phyloP scores from a whole-genome alignment of 2,113 vertebrate genomes.

The Cyprinodon variegatus region DNA sequence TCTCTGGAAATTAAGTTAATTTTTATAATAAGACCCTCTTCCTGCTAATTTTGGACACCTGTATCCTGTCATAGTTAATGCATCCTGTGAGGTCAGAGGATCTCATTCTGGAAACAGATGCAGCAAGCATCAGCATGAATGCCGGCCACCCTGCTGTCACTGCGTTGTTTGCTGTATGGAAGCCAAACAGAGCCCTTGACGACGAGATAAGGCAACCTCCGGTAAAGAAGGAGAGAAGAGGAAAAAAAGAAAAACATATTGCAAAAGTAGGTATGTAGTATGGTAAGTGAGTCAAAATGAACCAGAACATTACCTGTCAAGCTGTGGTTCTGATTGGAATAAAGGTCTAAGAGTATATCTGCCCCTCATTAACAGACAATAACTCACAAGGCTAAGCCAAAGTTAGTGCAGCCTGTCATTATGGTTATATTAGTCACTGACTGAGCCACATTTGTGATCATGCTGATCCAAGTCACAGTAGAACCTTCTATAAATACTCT shows the following conservation, averaged over 20 bases:
- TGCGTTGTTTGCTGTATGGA: constrained; percentile 26
- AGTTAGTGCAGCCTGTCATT: constrained; percentile 46
- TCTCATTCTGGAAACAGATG: constrained; percentile 57
- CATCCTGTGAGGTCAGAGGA: constrained; percentile 62
- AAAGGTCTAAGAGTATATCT: constrained; percentile 16
- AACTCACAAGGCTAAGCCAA: constrained; percentile 42
- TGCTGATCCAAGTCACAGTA: constrained; percentile 39
- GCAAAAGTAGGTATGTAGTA: not conserved
- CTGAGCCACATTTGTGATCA: constrained; percentile 27
- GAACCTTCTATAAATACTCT: constrained; percentile 58
- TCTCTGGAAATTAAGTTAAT: constrained; percentile 35
- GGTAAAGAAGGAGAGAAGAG: constrained; percentile 6
- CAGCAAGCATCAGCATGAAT: not conserved
- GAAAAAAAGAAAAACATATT: not conserved
- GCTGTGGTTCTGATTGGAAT: constrained; percentile 28
- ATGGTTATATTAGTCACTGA: constrained; percentile 43
- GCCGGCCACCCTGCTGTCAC: constrained; percentile 29
- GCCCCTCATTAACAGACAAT: constrained; percentile 37
- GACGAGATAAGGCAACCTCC: constrained; percentile 21
- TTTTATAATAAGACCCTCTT: constrained; percentile 67
- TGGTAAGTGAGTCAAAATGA: constrained; percentile 3
- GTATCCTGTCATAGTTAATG: constrained; percentile 70
- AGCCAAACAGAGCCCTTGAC: constrained; percentile 5
- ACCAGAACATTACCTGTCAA: constrained; percentile 3
- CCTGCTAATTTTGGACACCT: constrained; percentile 69